Percentiles rank a stretch among this genome's conserved stretches.
These are phyloP conservation scores for Temnothorax curvispinosus DNA, from an alignment of 1,140 invertebrate genomes.

Conservation along the genomic window DNA sequence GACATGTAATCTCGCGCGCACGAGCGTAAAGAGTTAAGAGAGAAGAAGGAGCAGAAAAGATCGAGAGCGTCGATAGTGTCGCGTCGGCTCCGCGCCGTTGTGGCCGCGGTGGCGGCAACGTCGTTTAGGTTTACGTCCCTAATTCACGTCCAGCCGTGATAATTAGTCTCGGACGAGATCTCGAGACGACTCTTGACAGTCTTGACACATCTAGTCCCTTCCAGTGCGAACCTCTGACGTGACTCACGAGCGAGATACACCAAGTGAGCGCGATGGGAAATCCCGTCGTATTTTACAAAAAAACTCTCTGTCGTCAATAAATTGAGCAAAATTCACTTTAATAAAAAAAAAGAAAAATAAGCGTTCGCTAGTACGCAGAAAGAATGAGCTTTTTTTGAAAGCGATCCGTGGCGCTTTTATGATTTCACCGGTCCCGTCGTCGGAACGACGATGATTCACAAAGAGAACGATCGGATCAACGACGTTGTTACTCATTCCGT, in stretches of 20 bases:
- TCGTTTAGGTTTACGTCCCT: constrained; percentile 70
- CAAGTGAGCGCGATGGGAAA: background rate
- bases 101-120: constrained; percentile 53
- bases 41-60: constrained; percentile 51
- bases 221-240: constrained; percentile 1
- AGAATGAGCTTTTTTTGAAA: background rate
- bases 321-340: background rate
- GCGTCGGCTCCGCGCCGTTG: constrained; percentile 49
- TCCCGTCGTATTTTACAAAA: background rate
- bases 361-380: background rate
- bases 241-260: constrained; percentile 37
- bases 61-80: constrained; percentile 67
- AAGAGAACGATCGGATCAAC: constrained; percentile 24
- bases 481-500: constrained; percentile 31
- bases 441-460: constrained; percentile 53
- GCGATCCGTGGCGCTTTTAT: background rate
- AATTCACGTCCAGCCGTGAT: constrained; percentile 73
- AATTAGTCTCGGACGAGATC: constrained; percentile 69
- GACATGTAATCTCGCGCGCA: constrained; percentile 41
- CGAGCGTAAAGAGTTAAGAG: constrained; percentile 35
- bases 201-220: constrained; percentile 27
- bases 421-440: constrained; percentile 18
- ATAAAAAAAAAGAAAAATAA: constrained; percentile 5
- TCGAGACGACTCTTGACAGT: constrained; percentile 46
- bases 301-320: background rate